Base-by-base conservation (phyloP, 35 echinoderm and acorn worm species). In the Holothuria glaberrima region DNA sequence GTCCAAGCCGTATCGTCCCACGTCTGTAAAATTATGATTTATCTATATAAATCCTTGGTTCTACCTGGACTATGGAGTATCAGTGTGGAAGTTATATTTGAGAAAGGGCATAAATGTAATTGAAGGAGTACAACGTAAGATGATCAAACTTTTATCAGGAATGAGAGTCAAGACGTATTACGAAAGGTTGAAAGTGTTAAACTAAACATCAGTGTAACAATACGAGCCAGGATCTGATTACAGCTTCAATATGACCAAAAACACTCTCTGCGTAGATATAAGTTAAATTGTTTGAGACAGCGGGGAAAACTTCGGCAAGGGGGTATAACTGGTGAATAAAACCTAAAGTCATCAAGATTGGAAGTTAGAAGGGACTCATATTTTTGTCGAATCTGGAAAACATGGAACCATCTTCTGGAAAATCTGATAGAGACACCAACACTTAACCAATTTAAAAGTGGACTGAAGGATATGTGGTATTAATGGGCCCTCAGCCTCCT, bases 281-380 rank as follows among this genome's bases (percentile, higher is more conserved):
- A 59, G 21, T 12, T 59, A 12, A 59, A 59, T 61, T 61, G 16
- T 18, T 14, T 61, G n/a, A 61, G 58, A n/a, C n/a, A 61, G 16
- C 16, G 58, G n/a, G 58, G n/a, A 61, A 3, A 61, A 61, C 58
- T 18, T 61, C 58, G 16, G n/a, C 58, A 61, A 14, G n/a, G 58
- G 58, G 58, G 58, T n/a, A 61, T n/a, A 61, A n/a, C 3, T 61
- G 58, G 58, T 18, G n/a, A 61, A 61, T 61, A 18, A 0, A n/a
- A 61, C 58, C 58, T n/a, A 61, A 61, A 18, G 16, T 61, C 58
- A n/a, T 61, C 58, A 61, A 61, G 58, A 61, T 61, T 61, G n/a
- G 58, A 61, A 61, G n/a, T 61, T n/a, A 61, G 58, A 61, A 61
- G 58, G n/a, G n/a, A 61, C 58, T 61, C n/a, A n/a, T n/a, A n/a